These are phyloP conservation scores for Paratilapia polleni DNA, from an alignment of 2,113 vertebrate genomes.

Conservation along the genomic window DNA sequence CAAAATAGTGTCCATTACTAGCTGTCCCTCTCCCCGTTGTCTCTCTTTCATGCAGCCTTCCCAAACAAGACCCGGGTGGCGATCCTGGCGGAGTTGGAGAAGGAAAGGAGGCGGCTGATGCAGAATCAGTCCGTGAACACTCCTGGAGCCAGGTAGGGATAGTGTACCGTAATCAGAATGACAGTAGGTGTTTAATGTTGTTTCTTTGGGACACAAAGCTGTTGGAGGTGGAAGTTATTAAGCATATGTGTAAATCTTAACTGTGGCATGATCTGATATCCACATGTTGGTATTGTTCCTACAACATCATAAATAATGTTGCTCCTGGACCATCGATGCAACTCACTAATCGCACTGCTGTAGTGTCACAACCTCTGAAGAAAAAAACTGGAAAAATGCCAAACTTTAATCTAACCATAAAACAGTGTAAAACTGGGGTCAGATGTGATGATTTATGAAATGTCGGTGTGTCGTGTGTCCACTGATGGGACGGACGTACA, in stretches of 20 bases:
- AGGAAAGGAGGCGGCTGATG: slow-evolving; percentile 94
- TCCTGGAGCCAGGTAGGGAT: slow-evolving; percentile 84
- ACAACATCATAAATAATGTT: background rate
- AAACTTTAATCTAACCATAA: no score
- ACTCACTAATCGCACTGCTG: no score
- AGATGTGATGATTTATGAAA: no score
- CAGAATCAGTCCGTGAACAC: slow-evolving; percentile 93
- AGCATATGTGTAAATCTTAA: background rate
- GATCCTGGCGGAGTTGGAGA: slow-evolving; percentile 96
- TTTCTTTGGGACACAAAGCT: no score
- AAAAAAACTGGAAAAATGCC: no score
- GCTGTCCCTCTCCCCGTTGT: background rate
- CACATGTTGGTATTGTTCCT: background rate
- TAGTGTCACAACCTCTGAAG: no score
- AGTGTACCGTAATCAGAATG: background rate
- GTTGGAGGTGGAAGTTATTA: background rate
- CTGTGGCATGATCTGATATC: background rate
- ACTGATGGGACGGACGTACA: no score
- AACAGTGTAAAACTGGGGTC: no score
- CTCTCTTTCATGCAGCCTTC: slow-evolving; percentile 65
- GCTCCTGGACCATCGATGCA: background rate
- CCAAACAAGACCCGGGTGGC: slow-evolving; percentile 95
- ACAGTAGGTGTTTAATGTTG: background rate
- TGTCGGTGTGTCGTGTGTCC: no score
- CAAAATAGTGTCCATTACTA: background rate